Conservation (phyloP, 2,888 invertebrate species). For the Gymnosoma rotundatum region DNA sequence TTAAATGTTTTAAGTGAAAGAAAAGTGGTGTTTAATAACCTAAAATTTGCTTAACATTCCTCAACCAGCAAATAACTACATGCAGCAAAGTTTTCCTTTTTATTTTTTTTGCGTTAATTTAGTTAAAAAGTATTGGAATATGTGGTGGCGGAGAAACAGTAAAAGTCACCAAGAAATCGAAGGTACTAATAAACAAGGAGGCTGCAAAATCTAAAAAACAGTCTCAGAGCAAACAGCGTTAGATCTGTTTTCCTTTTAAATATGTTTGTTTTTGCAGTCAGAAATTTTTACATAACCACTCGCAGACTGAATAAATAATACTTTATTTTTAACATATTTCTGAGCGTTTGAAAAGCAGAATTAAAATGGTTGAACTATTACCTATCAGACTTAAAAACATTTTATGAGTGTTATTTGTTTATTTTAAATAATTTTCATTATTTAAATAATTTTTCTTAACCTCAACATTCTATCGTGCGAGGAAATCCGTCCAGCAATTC, state of each 20-base stretch:
- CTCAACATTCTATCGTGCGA: not conserved
- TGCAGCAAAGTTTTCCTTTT: constrained; percentile 34
- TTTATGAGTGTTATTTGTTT: not conserved
- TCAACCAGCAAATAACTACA: constrained; percentile 35
- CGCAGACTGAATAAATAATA: constrained; percentile 12
- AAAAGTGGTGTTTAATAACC: constrained; percentile 13
- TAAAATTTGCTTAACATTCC: not conserved
- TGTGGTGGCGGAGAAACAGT: constrained; percentile 61
- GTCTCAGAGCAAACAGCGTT: constrained; percentile 13
- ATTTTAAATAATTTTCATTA: not conserved
- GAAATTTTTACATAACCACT: constrained; percentile 71
- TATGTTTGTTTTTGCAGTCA: constrained; percentile 51
- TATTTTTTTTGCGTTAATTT: constrained; percentile 60
- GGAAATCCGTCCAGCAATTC: not conserved
- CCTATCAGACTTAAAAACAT: too few species aligned
- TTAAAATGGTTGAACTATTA: too few species aligned
- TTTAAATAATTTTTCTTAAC: not conserved
- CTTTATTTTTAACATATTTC: not conserved
- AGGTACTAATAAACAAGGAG: constrained; percentile 52
- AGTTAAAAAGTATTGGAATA: constrained; percentile 71
- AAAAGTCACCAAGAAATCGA: constrained; percentile 51
- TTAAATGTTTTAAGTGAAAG: constrained; percentile 40
- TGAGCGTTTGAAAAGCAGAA: too few species aligned
- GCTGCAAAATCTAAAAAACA: not conserved
- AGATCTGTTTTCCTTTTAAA: not conserved